Evolutionary conservation across 2,797 vertebrate genomes (phyloP), one percentile per base, ranked within the genome.

Genomic region (Otolemur crassicaudatus): DNA sequence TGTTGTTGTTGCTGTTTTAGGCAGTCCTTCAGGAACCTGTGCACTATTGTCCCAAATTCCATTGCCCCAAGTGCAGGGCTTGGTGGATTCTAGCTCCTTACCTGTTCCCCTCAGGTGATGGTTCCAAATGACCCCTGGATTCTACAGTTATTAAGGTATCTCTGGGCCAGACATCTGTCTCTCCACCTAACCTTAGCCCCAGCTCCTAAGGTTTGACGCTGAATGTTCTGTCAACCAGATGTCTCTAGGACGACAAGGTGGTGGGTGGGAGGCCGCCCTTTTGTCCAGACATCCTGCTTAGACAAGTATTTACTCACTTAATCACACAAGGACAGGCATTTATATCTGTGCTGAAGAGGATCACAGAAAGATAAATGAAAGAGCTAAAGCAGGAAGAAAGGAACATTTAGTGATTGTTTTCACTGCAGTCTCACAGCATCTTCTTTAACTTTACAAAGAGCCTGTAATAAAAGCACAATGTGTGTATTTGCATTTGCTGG

Each of bases 361-460:
- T 63, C 61, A 2, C 37, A 82, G 69, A 88, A 87, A 82, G n/a
- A 43, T 65, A 53, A 69, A 81, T 79, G 61, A 40, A 46, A 81
- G 77, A 63, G 12, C 73, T 73, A 37, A 85, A 69, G 23, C 9
- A 63, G 22, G 19, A 65, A 80, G 84, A 43, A 76, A 84, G 43
- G 34, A 65, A 58, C 27, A 53, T 60, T 31, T 70, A 56, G 11
- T 43, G 25, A 58, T n/a, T 79, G 2, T 49, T 87, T 87, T 73
- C 7, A 37, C 37, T 73, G 7, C 9, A 49, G 14, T 49, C 67
- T 53, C 19, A 14, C 23, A 29, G 56, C 11, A 14, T 46, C 56
- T 80, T 95, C 65, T 65, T 73, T 82, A 77, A 79, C 29, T 91
- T 96, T 82, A 34, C 2, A 16, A 93, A 82, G 19, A 91, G 6